Percentiles rank a stretch among this genome's conserved stretches.
phyloP scores from a whole-genome alignment of 35 echinoderm and acorn worm genomes.

The Lytechinus pictus region DNA sequence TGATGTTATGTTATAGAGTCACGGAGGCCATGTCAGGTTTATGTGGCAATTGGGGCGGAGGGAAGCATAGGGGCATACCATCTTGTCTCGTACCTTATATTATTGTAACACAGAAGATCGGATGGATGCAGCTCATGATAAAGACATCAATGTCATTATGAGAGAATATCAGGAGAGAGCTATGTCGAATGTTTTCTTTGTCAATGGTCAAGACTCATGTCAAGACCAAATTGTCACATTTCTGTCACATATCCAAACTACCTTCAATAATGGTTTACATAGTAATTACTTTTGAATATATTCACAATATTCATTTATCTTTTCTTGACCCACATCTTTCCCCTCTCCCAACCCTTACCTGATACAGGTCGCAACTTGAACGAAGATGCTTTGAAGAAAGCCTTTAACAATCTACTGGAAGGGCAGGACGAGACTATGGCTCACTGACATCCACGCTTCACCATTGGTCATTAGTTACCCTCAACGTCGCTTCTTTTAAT shows the following conservation, averaged over 20 bases:
- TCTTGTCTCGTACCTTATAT: not conserved
- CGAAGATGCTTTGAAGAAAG: constrained; percentile 33
- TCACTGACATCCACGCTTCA: not conserved
- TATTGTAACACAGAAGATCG: not conserved
- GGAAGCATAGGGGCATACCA: not conserved
- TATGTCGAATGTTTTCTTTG: no score
- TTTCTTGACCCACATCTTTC: not conserved
- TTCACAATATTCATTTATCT: no score
- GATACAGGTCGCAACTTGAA: constrained; percentile 61
- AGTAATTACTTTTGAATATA: no score
- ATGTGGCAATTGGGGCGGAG: not conserved
- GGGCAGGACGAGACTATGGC: not conserved
- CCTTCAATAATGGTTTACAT: no score
- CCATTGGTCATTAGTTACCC: not conserved
- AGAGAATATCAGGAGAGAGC: not conserved
- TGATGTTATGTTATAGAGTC: constrained; percentile 13
- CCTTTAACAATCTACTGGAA: constrained; percentile 13
- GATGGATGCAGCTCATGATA: not conserved
- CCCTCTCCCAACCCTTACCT: not conserved
- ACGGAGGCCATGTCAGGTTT: not conserved
- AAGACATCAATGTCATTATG: not conserved
- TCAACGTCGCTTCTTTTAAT: no score
- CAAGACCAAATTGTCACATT: no score
- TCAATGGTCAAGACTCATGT: no score
- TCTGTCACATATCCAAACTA: no score